Evolutionary conservation across 2,888 invertebrate genomes (phyloP), one percentile per base, ranked within the genome.

Genomic region (Caenorhabditis wallacei): DNA sequence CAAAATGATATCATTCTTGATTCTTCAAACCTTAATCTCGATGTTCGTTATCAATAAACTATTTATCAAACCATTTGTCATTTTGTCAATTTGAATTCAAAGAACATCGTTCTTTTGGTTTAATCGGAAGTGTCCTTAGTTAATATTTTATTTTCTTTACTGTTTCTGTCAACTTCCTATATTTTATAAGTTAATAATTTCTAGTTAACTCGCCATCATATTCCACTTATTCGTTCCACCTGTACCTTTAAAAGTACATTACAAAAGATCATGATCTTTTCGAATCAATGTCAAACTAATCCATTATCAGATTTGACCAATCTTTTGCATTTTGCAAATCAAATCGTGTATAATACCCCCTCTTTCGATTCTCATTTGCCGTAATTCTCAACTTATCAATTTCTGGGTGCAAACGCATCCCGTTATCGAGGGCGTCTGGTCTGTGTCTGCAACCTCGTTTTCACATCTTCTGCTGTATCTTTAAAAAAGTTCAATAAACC

Each of bases 401-500:
- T 61, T 68, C 43, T 76, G 69, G 76, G 76, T 76, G 76, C 76
- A 76, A 76, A 69, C 76, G 46, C 76, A n/a, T 63, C 61, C 22
- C 56, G 74, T 46, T 46, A 43, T 64, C 64, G 53, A n/a, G n/a
- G 54, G 35, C 43, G 63, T 37, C 35, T 43, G 40, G 64, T 61
- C 53, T 54, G 18, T 53, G 74, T 74, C 74, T 74, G 74, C 74
- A 74, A 74, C 74, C 56, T 43, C 71, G 71, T 71, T 59, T 70
- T 48, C 57, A 22, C 24, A 22, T 61, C n/a, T 35, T 54, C 51
- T 71, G 72, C 72, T 68, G 76, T 43, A 69, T 76, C 76, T 76
- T 69, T 61, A 43, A 69, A 69, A 57, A 69, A 76, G 76, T 69
- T 69, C 76, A 76, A 76, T 69, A 76, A 76, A 76, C 76, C 76